A percentile compares a stretch with the other conserved stretches of the same genome.
Conservation (phyloP, 2,888 invertebrate species). For the Vannuccia rotundouncinata region DNA sequence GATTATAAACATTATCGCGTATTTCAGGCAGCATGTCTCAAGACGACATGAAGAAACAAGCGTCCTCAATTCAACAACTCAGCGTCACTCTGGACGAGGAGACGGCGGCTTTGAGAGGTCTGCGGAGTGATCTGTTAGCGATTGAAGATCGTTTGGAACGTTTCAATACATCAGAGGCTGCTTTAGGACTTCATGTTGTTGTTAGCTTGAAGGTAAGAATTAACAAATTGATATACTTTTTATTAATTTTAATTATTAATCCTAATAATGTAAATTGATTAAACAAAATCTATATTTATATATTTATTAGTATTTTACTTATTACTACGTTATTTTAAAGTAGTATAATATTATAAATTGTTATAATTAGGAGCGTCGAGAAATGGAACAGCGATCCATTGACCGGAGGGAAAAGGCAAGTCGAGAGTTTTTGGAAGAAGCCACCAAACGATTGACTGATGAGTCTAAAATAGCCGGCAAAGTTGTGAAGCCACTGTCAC, state of each 20-base stretch:
- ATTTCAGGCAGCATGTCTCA: background rate
- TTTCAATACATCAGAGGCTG: background rate
- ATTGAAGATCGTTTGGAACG: background rate
- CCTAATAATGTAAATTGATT: no score
- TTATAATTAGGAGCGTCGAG: slow-evolving; percentile 4
- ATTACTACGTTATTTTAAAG: no score
- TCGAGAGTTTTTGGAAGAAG: background rate
- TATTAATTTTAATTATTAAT: no score
- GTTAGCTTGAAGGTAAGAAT: background rate
- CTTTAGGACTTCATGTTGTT: background rate
- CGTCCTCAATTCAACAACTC: background rate
- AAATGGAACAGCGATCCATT: background rate
- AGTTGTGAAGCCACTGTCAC: background rate
- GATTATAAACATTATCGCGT: background rate
- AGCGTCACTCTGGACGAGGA: background rate
- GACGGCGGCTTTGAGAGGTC: background rate
- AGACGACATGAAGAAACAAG: background rate
- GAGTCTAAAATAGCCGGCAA: background rate
- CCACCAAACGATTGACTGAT: background rate
- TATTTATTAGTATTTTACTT: no score
- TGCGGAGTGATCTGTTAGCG: background rate
- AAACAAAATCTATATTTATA: no score
- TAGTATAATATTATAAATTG: no score
- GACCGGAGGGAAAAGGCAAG: background rate
- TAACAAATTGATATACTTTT: no score